These are phyloP conservation scores for Elymnias hypermnestra DNA, from an alignment of 1,140 invertebrate genomes.

Conservation along the genomic window DNA sequence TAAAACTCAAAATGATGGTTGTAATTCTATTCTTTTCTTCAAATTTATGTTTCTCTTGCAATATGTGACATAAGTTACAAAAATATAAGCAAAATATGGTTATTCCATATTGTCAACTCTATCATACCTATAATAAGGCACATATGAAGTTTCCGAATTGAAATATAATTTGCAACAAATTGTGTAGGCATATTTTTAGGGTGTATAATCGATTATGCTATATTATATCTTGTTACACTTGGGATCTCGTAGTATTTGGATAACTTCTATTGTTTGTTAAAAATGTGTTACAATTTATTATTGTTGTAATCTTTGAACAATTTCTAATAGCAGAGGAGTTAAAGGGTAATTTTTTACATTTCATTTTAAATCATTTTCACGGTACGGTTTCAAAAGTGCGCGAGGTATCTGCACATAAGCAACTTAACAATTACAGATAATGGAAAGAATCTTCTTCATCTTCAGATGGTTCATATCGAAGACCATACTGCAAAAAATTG, in stretches of 20 bases:
- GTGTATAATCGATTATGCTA: slow-evolving; percentile 64
- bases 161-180: slow-evolving; percentile 11
- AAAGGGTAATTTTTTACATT: not conserved
- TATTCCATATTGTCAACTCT: slow-evolving; percentile 25
- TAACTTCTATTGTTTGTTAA: slow-evolving; percentile 36
- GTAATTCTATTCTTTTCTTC: not conserved
- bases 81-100: slow-evolving; percentile 1
- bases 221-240: slow-evolving; percentile 53
- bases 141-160: not conserved
- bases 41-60: too few species aligned
- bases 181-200: slow-evolving; percentile 48
- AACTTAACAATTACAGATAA: too few species aligned
- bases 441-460: too few species aligned
- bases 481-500: too few species aligned
- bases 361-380: too few species aligned
- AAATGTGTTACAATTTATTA: slow-evolving; percentile 39
- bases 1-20: slow-evolving; percentile 1
- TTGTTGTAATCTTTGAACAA: slow-evolving; percentile 1
- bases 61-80: not conserved
- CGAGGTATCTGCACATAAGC: too few species aligned
- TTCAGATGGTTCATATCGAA: too few species aligned
- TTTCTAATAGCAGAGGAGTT: not conserved
- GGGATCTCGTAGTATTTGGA: slow-evolving; percentile 40
- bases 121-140: slow-evolving; percentile 4
- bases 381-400: too few species aligned